Evolutionary conservation across 2,797 vertebrate genomes (phyloP).

Genomic region (Macroramphosus scolopax): DNA sequence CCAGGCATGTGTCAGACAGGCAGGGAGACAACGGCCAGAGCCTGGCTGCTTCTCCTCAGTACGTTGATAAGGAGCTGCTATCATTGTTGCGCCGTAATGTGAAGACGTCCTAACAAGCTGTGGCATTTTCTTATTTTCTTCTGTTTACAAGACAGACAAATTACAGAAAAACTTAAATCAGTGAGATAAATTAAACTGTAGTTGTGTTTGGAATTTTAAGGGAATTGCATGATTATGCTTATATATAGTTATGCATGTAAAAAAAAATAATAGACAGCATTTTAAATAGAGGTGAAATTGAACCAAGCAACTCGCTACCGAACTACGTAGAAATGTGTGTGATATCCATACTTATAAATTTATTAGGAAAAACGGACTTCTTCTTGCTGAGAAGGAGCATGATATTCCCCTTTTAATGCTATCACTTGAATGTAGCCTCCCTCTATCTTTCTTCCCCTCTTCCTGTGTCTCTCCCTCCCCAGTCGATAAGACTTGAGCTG

Average conservation of each 20-base stretch:
- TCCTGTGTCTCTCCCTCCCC: slow-evolving; percentile 35
- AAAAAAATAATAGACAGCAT: no score
- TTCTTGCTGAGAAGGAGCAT: slow-evolving; percentile 38
- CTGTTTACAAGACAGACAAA: slow-evolving; percentile 24
- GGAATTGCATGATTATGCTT: slow-evolving; percentile 7
- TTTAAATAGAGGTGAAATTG: no score
- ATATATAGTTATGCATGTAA: slow-evolving; percentile 2
- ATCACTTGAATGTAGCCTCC: slow-evolving; percentile 37
- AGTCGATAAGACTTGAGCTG: slow-evolving; percentile 75
- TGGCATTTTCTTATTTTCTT: slow-evolving; percentile 24
- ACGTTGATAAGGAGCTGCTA: slow-evolving; percentile 54
- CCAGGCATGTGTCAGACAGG: slow-evolving; percentile 75
- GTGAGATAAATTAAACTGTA: neutral
- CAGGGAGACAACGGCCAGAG: slow-evolving; percentile 59
- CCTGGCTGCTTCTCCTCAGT: slow-evolving; percentile 54
- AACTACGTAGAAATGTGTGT: no score
- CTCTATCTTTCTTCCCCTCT: slow-evolving; percentile 30
- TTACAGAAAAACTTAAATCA: neutral
- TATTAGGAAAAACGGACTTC: slow-evolving; percentile 17
- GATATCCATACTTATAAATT: no score
- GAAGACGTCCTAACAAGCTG: slow-evolving; percentile 20
- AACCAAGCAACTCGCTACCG: no score
- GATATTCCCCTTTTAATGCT: slow-evolving; percentile 42
- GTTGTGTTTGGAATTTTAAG: neutral
- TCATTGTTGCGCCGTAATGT: slow-evolving; percentile 22